Evolutionary conservation across 2,113 vertebrate genomes (phyloP).

Genomic region (Ochotona curzoniae): DNA sequence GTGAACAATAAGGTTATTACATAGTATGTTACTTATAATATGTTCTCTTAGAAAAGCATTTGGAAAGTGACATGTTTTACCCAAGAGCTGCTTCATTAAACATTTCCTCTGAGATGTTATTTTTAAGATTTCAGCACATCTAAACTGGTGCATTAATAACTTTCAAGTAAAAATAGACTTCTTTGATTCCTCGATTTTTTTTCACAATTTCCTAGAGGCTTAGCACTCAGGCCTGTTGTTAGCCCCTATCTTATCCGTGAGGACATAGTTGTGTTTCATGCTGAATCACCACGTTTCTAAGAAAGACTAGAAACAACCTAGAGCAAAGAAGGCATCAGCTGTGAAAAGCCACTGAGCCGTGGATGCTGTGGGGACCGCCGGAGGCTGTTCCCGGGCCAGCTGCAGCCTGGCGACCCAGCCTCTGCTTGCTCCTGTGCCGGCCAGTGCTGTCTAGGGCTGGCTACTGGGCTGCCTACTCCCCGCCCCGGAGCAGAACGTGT

Average conservation of each 20-base stretch:
- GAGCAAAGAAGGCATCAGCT: neutral
- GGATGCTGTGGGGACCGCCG: too few relatives aligned
- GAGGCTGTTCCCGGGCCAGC: too few relatives aligned
- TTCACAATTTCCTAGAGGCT: neutral
- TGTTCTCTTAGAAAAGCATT: neutral
- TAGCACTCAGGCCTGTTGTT: neutral
- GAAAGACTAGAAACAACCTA: neutral
- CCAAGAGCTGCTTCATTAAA: neutral
- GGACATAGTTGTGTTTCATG: neutral
- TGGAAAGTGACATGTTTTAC: neutral
- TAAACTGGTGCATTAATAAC: neutral
- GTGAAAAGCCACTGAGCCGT: neutral
- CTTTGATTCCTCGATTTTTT: neutral
- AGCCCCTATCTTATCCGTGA: neutral
- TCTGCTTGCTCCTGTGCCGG: neutral
- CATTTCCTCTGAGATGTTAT: neutral
- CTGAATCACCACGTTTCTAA: neutral
- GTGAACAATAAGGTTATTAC: neutral
- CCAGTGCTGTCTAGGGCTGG: neutral
- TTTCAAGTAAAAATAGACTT: neutral
- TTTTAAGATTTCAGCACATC: neutral
- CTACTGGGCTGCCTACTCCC: rapidly evolving
- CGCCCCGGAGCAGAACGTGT: neutral
- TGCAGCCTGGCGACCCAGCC: too few relatives aligned
- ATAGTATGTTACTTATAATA: neutral